phyloP scores from a whole-genome alignment of 2,113 vertebrate species.

The Hemicordylus capensis region DNA sequence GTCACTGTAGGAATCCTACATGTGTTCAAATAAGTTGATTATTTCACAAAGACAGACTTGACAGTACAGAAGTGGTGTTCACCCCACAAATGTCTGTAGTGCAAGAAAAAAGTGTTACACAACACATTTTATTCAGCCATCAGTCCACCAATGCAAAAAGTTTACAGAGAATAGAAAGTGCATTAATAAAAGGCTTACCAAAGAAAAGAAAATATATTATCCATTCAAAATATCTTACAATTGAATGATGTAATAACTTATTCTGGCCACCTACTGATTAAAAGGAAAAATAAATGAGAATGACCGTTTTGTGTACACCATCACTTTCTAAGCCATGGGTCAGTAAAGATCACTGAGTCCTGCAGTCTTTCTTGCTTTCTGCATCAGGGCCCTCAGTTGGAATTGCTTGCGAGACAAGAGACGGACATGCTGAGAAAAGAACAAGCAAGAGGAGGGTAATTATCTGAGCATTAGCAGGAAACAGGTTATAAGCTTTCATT shows the following conservation, averaged over 20 bases:
- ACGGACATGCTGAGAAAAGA: constrained; percentile 87
- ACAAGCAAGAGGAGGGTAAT: constrained; percentile 4
- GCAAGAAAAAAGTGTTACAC: constrained; percentile 72
- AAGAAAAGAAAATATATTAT: constrained; percentile 86
- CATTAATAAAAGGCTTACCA: constrained; percentile 93
- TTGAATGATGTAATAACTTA: constrained; percentile 87
- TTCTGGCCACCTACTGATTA: constrained; percentile 77
- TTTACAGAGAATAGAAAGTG: constrained; percentile 89
- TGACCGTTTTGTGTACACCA: constrained; percentile 54
- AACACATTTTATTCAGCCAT: constrained; percentile 79
- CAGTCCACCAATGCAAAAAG: constrained; percentile 81
- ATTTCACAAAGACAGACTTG: background rate
- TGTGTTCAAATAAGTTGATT: background rate
- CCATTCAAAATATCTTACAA: constrained; percentile 87
- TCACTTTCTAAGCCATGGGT: constrained; percentile 61
- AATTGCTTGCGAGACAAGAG: constrained; percentile 98
- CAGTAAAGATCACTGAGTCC: constrained; percentile 98
- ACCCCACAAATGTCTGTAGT: constrained; percentile 46
- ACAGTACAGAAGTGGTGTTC: background rate
- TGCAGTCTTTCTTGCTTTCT: constrained; percentile 97
- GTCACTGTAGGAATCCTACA: background rate
- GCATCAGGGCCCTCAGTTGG: constrained; percentile 98
- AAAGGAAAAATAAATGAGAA: constrained; percentile 69
- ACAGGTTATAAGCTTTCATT: background rate
- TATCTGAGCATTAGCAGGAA: background rate